A percentile compares a stretch with the other conserved stretches of the same genome.
phyloP scores from a whole-genome alignment of 2,113 vertebrate genomes.

The Zosterops japonicus region DNA sequence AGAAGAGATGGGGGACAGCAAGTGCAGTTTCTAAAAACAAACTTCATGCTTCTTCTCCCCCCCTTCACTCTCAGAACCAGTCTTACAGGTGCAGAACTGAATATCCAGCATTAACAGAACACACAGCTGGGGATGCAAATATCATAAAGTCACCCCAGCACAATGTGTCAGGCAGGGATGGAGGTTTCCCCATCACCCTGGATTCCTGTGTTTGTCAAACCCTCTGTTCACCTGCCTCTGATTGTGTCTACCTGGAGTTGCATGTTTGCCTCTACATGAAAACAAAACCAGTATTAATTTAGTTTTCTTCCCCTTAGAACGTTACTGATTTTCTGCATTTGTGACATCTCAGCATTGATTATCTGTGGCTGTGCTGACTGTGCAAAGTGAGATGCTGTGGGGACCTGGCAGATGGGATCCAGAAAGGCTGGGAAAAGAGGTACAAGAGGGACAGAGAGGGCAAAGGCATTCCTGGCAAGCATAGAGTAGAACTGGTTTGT shows the following conservation, averaged over 20 bases:
- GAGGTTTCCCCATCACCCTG: background rate
- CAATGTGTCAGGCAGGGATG: fast-evolving
- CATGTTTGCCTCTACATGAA: background rate
- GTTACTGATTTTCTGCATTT: fast-evolving
- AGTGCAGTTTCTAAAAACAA: background rate
- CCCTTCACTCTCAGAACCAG: background rate
- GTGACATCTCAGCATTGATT: background rate
- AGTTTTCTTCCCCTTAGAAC: background rate
- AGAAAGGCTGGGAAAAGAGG: background rate
- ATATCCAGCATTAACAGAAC: background rate
- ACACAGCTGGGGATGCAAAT: background rate
- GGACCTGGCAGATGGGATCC: background rate
- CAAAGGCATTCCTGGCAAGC: background rate
- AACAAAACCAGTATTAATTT: background rate
- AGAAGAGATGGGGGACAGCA: background rate
- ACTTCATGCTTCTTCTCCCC: background rate
- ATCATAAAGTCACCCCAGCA: background rate
- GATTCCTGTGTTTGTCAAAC: background rate
- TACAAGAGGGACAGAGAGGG: no score
- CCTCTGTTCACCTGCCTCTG: background rate
- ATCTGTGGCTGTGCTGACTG: background rate
- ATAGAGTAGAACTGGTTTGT: fast-evolving
- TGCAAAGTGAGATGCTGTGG: background rate
- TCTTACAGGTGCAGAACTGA: background rate
- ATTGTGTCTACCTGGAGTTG: fast-evolving